phyloP scores from a whole-genome alignment of 2,888 invertebrate genomes.

The Acanthosepion lycidas region DNA sequence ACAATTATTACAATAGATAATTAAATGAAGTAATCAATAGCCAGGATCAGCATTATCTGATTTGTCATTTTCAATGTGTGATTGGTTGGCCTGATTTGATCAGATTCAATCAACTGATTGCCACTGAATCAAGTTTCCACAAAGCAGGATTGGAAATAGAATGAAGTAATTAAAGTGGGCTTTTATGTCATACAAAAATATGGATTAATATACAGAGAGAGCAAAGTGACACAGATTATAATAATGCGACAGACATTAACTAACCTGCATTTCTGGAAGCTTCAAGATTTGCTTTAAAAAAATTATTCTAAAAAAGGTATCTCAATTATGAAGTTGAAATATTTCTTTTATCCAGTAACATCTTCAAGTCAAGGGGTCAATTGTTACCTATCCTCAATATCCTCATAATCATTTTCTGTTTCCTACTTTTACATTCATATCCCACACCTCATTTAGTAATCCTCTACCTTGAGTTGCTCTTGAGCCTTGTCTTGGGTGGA shows the following conservation, averaged over 20 bases:
- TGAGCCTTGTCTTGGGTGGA: too few relatives aligned
- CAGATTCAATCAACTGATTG: background rate
- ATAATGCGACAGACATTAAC: background rate
- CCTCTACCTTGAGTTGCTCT: too few relatives aligned
- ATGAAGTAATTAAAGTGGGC: background rate
- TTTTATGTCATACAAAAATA: background rate
- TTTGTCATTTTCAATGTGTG: background rate
- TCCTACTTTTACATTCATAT: too few relatives aligned
- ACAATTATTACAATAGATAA: background rate
- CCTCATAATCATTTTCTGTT: too few relatives aligned
- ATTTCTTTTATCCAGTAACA: too few relatives aligned
- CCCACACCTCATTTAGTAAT: too few relatives aligned
- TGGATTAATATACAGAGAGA: background rate
- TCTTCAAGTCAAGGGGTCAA: too few relatives aligned
- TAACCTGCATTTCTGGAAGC: background rate
- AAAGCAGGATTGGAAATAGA: background rate
- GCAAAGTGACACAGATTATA: background rate
- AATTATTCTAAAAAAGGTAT: background rate
- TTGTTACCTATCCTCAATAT: too few relatives aligned
- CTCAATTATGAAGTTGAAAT: too few relatives aligned
- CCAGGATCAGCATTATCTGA: constrained; percentile 4
- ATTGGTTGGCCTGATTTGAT: background rate
- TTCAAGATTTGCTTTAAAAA: background rate
- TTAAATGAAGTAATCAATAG: constrained; percentile 7
- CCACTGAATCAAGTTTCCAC: background rate